Conservation (phyloP, 2,113 vertebrate species). For the Hemiprocne comata region DNA sequence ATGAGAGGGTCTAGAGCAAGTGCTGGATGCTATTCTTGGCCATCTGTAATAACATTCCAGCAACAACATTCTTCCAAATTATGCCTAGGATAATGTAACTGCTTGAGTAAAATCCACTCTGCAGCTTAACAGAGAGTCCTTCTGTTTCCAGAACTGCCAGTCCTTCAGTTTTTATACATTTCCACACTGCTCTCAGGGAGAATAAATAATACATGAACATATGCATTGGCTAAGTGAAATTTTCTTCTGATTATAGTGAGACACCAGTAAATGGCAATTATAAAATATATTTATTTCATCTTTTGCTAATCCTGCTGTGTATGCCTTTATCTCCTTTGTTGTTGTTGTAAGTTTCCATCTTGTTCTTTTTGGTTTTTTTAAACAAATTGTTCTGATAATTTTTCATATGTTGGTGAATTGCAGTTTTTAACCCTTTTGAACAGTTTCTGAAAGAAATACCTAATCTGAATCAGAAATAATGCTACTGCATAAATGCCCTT, state of each 20-base stretch:
- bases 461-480: conserved; percentile 30
- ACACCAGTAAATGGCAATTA: not conserved
- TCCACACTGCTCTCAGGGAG: conserved; percentile 10
- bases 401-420: not conserved
- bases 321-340: not conserved
- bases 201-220: conserved; percentile 61
- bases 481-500: conserved; percentile 5
- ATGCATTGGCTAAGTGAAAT: not conserved
- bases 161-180: conserved; percentile 47
- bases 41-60: conserved; percentile 23
- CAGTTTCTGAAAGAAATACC: not conserved
- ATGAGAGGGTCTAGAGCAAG: not conserved
- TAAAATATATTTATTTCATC: not conserved
- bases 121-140: conserved; percentile 31
- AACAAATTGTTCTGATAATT: not conserved
- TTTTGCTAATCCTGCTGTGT: not conserved
- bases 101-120: not conserved
- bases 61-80: not conserved
- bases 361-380: conserved; percentile 7
- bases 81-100: not conserved
- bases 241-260: no score
- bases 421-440: conserved; percentile 20
- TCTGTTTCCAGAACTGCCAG: conserved; percentile 45
- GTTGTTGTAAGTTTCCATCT: not conserved
- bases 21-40: conserved; percentile 20